These are phyloP conservation scores for Batillaria attramentaria DNA, from an alignment of 1,140 invertebrate species.

Conservation along the genomic window DNA sequence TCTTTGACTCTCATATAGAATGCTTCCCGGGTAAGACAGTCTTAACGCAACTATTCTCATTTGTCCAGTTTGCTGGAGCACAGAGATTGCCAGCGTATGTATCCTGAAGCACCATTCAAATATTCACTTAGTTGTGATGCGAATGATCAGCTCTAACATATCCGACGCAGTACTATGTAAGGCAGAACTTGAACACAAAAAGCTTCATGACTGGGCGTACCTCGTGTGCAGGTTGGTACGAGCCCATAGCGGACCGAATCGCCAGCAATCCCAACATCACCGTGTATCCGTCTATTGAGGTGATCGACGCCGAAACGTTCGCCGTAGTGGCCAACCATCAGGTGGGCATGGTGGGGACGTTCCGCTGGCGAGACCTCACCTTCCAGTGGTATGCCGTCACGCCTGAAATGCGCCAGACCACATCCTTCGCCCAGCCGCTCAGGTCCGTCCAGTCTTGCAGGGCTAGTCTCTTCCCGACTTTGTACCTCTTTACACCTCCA, in stretches of 20 bases:
- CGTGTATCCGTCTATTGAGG: slow-evolving; percentile 93
- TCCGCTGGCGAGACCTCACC: slow-evolving; percentile 95
- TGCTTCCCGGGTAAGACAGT: slow-evolving; percentile 80
- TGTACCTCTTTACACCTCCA: too few species aligned
- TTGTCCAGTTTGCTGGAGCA: neutral
- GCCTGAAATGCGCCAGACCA: too few species aligned
- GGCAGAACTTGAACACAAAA: neutral
- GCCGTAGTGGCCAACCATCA: slow-evolving; percentile 65
- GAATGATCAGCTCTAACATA: neutral
- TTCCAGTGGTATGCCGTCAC: slow-evolving; percentile 42
- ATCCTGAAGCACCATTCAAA: neutral
- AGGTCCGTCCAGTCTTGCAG: too few species aligned
- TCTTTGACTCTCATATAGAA: slow-evolving; percentile 98
- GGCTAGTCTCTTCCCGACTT: too few species aligned
- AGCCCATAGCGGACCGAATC: slow-evolving; percentile 82
- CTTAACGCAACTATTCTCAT: neutral
- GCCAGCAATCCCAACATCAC: slow-evolving; percentile 85
- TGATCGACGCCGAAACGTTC: slow-evolving; percentile 94
- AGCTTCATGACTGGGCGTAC: too few species aligned
- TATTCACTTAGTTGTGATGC: neutral
- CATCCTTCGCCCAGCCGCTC: too few species aligned
- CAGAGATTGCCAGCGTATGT: neutral
- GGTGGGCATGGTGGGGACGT: slow-evolving; percentile 19
- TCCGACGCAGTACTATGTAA: neutral
- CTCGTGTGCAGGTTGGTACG: slow-evolving; percentile 92